These are phyloP conservation scores for Brachystomella parvula DNA, from an alignment of 1,140 invertebrate species.

Conservation along the genomic window DNA sequence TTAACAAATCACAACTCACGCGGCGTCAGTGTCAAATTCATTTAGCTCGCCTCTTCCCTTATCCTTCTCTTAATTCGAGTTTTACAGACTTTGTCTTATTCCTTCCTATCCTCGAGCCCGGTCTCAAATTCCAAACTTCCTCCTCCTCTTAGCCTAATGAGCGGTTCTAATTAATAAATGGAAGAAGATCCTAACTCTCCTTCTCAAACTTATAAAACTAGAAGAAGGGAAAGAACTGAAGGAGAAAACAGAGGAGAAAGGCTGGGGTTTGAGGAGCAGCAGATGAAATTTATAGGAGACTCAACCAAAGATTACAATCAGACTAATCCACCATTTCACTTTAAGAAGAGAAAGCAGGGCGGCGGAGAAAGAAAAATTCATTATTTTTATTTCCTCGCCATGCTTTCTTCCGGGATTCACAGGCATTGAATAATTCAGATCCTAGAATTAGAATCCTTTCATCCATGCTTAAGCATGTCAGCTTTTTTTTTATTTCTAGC, in stretches of 20 bases:
- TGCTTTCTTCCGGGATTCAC: no score
- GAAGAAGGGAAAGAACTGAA: no score
- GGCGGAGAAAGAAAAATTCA: no score
- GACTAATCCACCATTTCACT: background rate
- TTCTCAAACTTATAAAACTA: constrained; percentile 8
- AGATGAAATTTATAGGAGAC: background rate
- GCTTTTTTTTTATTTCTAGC: no score
- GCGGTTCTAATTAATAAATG: constrained; percentile 26
- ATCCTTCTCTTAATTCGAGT: background rate
- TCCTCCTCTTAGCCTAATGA: constrained; percentile 27
- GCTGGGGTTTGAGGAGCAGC: background rate
- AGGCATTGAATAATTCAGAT: no score
- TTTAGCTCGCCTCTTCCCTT: background rate
- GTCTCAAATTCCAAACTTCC: background rate
- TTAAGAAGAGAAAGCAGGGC: constrained; percentile 13
- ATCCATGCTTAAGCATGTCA: no score
- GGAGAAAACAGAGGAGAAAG: no score
- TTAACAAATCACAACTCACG: constrained; percentile 29
- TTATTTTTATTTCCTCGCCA: no score
- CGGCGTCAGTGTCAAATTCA: constrained; percentile 20
- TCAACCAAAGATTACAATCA: constrained; percentile 5
- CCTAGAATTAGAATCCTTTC: no score
- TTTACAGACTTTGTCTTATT: background rate
- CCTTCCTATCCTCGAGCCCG: background rate
- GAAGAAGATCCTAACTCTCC: constrained; percentile 11